Percentiles rank a stretch among this genome's conserved stretches.
Conservation (phyloP, 2,797 vertebrate species). For the Pantherophis vulpinus region DNA sequence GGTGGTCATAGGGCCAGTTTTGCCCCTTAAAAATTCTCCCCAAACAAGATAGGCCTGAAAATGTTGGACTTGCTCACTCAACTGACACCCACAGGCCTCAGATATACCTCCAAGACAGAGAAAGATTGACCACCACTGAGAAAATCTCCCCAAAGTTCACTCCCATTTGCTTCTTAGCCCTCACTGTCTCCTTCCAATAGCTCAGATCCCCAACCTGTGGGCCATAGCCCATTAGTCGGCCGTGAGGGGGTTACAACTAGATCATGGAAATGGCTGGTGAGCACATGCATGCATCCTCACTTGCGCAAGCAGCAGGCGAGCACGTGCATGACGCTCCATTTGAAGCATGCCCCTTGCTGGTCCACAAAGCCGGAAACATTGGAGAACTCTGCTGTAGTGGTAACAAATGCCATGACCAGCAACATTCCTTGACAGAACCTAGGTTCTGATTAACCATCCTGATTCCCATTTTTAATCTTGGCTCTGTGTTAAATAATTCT, state of each 20-base stretch:
- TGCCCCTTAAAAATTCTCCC: neutral
- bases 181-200: neutral
- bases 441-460: neutral
- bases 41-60: neutral
- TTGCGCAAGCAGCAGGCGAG: too few species aligned
- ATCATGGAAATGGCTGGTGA: too few species aligned
- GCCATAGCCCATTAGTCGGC: too few species aligned
- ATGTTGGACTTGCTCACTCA: neutral
- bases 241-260: too few species aligned
- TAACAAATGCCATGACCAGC: neutral
- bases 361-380: too few species aligned
- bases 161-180: neutral
- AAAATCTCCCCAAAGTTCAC: neutral
- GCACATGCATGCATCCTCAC: too few species aligned
- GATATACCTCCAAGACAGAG: neutral
- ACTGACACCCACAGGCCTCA: neutral
- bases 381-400: neutral
- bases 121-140: neutral
- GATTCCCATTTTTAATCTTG: neutral
- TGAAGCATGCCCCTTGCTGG: too few species aligned
- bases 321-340: too few species aligned
- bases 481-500: neutral
- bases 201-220: too few species aligned
- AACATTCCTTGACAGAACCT: neutral
- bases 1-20: neutral